A percentile compares a stretch with the other conserved stretches of the same genome.
phyloP scores from a whole-genome alignment of 2,888 invertebrate genomes.

The Drosophila neotestacea region DNA sequence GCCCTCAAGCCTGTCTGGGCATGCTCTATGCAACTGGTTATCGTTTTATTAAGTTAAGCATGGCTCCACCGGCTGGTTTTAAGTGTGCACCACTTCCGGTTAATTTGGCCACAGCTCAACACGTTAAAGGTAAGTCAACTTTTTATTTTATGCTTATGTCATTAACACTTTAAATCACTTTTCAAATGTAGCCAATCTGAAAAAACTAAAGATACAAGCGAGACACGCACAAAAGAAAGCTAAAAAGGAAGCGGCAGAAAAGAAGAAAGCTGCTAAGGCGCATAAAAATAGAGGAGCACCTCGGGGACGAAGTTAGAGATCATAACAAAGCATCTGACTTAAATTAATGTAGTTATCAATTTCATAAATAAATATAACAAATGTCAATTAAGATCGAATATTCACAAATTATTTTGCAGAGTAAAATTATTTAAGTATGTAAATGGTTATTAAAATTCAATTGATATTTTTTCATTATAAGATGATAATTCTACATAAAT shows the following conservation, averaged over 20 bases:
- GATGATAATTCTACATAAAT: no score
- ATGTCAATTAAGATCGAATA: neutral
- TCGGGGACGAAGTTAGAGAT: slow-evolving; percentile 7
- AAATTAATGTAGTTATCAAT: neutral
- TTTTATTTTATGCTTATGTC: accelerated
- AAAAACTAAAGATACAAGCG: slow-evolving; percentile 13
- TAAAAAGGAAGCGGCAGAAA: slow-evolving; percentile 3
- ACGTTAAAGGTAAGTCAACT: slow-evolving; percentile 40
- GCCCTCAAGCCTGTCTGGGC: slow-evolving; percentile 74
- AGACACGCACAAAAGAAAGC: slow-evolving; percentile 20
- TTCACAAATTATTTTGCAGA: neutral
- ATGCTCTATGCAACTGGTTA: slow-evolving; percentile 71
- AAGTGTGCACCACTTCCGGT: slow-evolving; percentile 75
- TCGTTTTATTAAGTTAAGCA: slow-evolving; percentile 70
- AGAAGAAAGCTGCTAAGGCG: slow-evolving; percentile 13
- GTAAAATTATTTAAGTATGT: no score
- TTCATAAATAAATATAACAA: neutral
- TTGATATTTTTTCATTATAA: no score
- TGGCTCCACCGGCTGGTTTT: slow-evolving; percentile 70
- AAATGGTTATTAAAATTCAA: no score
- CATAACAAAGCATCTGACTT: neutral
- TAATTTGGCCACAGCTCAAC: slow-evolving; percentile 56
- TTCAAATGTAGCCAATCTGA: slow-evolving; percentile 40
- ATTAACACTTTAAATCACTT: no score
- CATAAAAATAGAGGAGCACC: slow-evolving; percentile 30